These are phyloP conservation scores for Acanthaster planci DNA, from an alignment of 35 echinoderm and acorn worm species.

Conservation along the genomic window DNA sequence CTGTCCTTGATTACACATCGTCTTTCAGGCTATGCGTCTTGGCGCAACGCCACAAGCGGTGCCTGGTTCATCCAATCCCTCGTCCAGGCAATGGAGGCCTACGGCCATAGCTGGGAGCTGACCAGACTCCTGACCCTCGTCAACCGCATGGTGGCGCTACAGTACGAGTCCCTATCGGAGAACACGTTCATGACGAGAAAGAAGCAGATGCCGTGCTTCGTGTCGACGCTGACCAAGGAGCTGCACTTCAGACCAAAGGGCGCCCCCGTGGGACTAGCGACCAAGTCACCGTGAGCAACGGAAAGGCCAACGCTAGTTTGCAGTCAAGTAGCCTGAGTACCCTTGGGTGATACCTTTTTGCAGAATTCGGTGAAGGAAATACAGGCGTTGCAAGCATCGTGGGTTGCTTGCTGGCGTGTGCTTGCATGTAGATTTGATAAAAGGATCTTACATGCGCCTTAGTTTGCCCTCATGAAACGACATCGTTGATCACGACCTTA, in stretches of 20 bases:
- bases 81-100: background rate
- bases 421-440: too few species aligned
- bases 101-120: slow-evolving; percentile 21
- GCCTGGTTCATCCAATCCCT: slow-evolving; percentile 51
- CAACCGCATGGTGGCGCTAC: slow-evolving; percentile 34
- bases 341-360: too few species aligned
- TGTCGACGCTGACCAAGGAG: slow-evolving; percentile 48
- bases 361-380: too few species aligned
- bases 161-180: slow-evolving; percentile 26
- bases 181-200: background rate
- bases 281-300: too few species aligned
- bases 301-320: too few species aligned
- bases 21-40: slow-evolving; percentile 37
- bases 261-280: background rate
- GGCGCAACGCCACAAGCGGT: slow-evolving; percentile 28
- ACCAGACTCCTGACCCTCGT: slow-evolving; percentile 29
- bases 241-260: slow-evolving; percentile 31
- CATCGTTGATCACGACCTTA: too few species aligned
- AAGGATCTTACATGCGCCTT: too few species aligned
- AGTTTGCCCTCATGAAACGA: too few species aligned
- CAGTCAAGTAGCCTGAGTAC: too few species aligned
- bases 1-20: background rate
- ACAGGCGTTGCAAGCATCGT: too few species aligned
- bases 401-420: too few species aligned
- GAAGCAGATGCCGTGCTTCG: slow-evolving; percentile 54